These are phyloP conservation scores for Gibbula magus DNA, from an alignment of 2,888 invertebrate species.

Conservation along the genomic window DNA sequence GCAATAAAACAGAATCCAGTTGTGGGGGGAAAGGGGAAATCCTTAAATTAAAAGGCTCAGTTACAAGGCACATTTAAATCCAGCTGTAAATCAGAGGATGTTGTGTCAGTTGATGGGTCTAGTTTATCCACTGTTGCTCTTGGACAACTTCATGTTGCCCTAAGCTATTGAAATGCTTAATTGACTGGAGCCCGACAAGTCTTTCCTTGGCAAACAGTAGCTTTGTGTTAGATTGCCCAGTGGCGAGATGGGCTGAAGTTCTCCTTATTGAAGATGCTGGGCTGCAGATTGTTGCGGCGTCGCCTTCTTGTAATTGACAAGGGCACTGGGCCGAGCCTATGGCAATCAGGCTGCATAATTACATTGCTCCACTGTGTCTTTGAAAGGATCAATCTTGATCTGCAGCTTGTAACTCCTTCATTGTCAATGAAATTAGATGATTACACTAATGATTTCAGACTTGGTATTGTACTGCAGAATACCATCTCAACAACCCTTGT, in stretches of 20 bases:
- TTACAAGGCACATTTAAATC: too few relatives aligned
- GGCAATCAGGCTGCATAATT: conserved; percentile 16
- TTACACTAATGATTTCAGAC: conserved; percentile 12
- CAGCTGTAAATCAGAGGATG: too few relatives aligned
- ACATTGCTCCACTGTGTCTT: conserved; percentile 11
- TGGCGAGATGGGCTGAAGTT: conserved; percentile 2
- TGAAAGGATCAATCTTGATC: conserved; percentile 20
- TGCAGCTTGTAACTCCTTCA: conserved; percentile 20
- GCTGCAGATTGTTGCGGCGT: conserved; percentile 4
- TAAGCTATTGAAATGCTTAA: conserved; percentile 12
- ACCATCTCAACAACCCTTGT: background rate
- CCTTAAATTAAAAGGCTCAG: too few relatives aligned
- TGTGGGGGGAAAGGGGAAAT: too few relatives aligned
- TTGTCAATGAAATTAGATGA: conserved; percentile 18
- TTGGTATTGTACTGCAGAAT: conserved; percentile 4
- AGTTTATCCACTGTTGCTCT: background rate
- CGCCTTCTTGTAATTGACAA: conserved; percentile 2
- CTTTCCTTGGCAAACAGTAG: conserved; percentile 18
- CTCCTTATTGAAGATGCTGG: conserved; percentile 13
- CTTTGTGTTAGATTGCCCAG: conserved; percentile 16
- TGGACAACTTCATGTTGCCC: background rate
- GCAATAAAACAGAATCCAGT: too few relatives aligned
- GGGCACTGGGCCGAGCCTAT: conserved; percentile 8
- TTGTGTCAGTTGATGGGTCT: too few relatives aligned
- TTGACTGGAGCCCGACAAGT: conserved; percentile 11